Percentiles rank a stretch among this genome's conserved stretches.
Conservation (phyloP, 1,140 invertebrate species). For the Archegozetes longisetosus region DNA sequence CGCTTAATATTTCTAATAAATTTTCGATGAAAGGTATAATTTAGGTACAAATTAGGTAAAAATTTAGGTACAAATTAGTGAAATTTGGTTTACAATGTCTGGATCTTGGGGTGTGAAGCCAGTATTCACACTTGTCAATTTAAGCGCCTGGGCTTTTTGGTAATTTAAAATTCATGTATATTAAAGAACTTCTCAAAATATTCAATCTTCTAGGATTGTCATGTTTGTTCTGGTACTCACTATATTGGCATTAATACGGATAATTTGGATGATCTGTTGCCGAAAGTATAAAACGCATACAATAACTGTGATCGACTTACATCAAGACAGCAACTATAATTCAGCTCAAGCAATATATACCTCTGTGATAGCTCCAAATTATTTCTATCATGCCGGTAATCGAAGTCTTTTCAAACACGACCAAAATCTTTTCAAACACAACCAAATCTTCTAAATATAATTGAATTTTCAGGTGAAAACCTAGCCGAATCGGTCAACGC, state of each 20-base stretch:
- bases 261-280: neutral
- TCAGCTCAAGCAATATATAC: neutral
- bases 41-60: too few species aligned
- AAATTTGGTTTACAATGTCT: too few species aligned
- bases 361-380: neutral
- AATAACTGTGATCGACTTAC: neutral
- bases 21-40: too few species aligned
- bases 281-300: neutral
- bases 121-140: neutral
- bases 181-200: neutral
- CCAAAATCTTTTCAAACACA: neutral
- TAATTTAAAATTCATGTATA: too few species aligned
- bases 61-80: too few species aligned
- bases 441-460: neutral
- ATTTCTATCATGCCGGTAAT: neutral
- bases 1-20: too few species aligned
- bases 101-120: neutral
- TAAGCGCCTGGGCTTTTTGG: neutral
- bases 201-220: neutral
- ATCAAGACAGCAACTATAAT: neutral
- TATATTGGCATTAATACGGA: neutral
- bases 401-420: neutral
- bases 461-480: neutral
- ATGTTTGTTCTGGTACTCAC: neutral
- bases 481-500: neutral